Evolutionary conservation across 1,140 invertebrate genomes (phyloP).

Genomic region (Acromyrmex heyeri): DNA sequence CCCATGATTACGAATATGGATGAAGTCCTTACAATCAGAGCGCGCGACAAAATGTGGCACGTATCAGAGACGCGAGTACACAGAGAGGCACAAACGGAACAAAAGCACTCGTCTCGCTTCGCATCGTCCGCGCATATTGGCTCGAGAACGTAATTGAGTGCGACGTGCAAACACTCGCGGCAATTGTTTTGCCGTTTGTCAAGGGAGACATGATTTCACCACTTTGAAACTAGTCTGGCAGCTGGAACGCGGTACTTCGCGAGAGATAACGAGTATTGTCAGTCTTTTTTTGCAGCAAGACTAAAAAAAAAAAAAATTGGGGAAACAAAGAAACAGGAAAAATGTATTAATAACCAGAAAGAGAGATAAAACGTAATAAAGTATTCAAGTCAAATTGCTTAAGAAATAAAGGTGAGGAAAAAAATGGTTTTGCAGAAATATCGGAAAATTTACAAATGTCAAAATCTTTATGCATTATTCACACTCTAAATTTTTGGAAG

Average conservation of each 20-base stretch:
- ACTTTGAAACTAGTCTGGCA: slow-evolving; percentile 1
- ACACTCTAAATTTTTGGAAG: too few relatives aligned
- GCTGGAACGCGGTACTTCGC: background rate
- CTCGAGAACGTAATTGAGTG: slow-evolving; percentile 51
- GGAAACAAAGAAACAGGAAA: background rate
- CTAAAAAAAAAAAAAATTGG: background rate
- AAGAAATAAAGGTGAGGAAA: background rate
- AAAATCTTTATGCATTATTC: too few relatives aligned
- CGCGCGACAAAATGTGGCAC: background rate
- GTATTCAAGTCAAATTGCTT: background rate
- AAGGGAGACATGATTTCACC: slow-evolving; percentile 29
- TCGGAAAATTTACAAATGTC: too few relatives aligned
- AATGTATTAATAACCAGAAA: background rate
- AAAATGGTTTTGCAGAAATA: background rate
- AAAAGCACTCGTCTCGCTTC: slow-evolving; percentile 18
- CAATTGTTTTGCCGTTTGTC: slow-evolving; percentile 39
- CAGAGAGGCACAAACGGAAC: background rate
- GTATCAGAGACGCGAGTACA: background rate
- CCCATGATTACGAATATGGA: slow-evolving; percentile 1
- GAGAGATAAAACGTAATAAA: background rate
- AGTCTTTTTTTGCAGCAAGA: background rate
- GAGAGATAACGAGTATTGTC: background rate
- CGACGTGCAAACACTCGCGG: slow-evolving; percentile 45
- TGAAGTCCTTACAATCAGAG: slow-evolving; percentile 28
- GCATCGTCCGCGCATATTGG: slow-evolving; percentile 35